phyloP scores from a whole-genome alignment of 2,797 vertebrate species.

The Emydoidea blandingii region DNA sequence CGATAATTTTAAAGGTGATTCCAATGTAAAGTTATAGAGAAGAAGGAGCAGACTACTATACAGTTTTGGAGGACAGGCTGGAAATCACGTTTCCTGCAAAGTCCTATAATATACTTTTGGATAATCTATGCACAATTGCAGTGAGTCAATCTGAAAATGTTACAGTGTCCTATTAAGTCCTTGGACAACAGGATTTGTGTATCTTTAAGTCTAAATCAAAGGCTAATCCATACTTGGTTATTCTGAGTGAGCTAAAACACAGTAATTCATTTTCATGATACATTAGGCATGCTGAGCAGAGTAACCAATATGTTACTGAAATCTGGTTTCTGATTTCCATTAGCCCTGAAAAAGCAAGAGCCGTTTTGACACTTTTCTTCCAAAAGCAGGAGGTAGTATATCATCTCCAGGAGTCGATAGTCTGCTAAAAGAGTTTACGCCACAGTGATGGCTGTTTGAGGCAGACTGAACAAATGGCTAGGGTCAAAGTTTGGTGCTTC shows the following conservation, averaged over 20 bases:
- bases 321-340: constrained; percentile 57
- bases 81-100: constrained; percentile 3
- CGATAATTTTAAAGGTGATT: constrained; percentile 20
- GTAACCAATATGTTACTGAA: constrained; percentile 62
- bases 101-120: constrained; percentile 51
- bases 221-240: constrained; percentile 76
- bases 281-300: constrained; percentile 58
- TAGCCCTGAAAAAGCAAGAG: constrained; percentile 46
- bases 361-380: constrained; percentile 31
- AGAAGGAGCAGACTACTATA: background rate
- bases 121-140: constrained; percentile 62
- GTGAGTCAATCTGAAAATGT: constrained; percentile 62
- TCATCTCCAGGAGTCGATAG: background rate
- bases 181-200: constrained; percentile 62
- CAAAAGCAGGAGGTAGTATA: background rate
- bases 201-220: constrained; percentile 75
- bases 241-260: constrained; percentile 72
- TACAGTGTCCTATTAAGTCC: constrained; percentile 41
- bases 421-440: background rate
- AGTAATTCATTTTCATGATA: constrained; percentile 76
- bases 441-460: constrained; percentile 7
- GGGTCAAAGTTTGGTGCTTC: background rate
- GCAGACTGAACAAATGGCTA: constrained; percentile 14
- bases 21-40: background rate
- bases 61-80: background rate